Base-by-base conservation (phyloP, 1,140 invertebrate species). In the Portunus trituberculatus region DNA sequence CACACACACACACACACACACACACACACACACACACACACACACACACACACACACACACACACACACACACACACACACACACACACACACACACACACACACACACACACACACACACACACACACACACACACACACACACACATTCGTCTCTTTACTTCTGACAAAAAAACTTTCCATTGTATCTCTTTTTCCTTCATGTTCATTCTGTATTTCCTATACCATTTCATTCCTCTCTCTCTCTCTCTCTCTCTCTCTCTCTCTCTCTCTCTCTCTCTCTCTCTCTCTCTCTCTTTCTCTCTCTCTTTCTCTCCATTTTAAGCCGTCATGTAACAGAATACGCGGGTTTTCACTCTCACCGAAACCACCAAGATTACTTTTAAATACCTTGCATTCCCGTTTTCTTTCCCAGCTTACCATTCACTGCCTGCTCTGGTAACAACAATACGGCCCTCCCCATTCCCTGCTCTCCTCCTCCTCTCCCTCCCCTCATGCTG, bases 241-340 rank as follows among this genome's bases (percentile, higher is more conserved):
- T 86, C 83, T 86, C 83, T 86, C 83, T 86, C 83, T 86, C 83
- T 29, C 32, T 86, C 32, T 39, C 28, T 86, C 83, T 31, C 32
- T 86, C 28, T 86, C 32, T 86, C 32, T 29, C 28, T 39, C 28
- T 86, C 83, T 39, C 83, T 31, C 83, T 39, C 28, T 86, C 32
- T 86, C 32, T 39, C 32, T 39, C 83, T 86, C 83, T 39, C 32
- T 86, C 83, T 86, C 83, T 29, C 32, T 39, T 25, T 86, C 32
- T 39, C 83, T 86, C 83, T 86, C 83, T 86, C n/a, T 28, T 25
- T 39, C 83, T 25, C 32, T 1, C n/a, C 10, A 39, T 86, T 39
- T 86, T 86, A 39, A 39, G 39, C 39, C 39, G 39, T 39, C 39
- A 39, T 39, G 39, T 39, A 39, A 39, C 6, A 39, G 39, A 39